Evolutionary conservation across 1,140 invertebrate species (phyloP).

Genomic region (Laupala kohalensis): DNA sequence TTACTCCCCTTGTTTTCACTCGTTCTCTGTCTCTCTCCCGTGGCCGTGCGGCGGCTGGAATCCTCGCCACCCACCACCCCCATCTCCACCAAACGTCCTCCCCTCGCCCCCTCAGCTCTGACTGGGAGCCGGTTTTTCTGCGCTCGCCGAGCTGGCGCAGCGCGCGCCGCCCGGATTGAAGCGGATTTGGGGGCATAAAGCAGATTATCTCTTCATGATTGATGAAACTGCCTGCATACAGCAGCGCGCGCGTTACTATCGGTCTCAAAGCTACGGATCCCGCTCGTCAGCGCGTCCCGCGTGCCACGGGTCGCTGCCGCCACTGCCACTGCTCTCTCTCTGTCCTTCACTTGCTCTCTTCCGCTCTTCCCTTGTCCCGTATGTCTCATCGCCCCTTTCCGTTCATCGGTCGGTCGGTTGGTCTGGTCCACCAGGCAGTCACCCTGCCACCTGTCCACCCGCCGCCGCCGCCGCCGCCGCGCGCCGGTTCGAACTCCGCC

Average conservation of each 20-base stretch:
- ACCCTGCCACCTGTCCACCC: too few species aligned
- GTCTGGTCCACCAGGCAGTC: too few species aligned
- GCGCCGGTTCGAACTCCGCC: conserved; percentile 13
- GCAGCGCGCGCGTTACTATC: not conserved
- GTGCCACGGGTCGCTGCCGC: not conserved
- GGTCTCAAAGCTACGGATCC: not conserved
- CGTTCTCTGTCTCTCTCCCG: too few species aligned
- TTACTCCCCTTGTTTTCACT: too few species aligned
- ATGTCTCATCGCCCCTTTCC: too few species aligned
- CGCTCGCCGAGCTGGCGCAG: not conserved
- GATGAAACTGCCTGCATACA: conserved; percentile 32
- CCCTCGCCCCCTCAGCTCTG: not conserved
- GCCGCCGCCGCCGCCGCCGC: conserved; percentile 20
- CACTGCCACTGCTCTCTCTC: not conserved
- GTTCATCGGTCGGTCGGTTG: too few species aligned
- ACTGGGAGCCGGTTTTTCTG: not conserved
- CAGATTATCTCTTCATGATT: conserved; percentile 49
- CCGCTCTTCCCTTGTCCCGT: too few species aligned
- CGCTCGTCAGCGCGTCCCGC: not conserved
- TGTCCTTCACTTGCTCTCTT: too few species aligned
- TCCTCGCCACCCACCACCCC: too few species aligned
- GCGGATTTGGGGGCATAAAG: conserved; percentile 37
- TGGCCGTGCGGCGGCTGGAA: too few species aligned
- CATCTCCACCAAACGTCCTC: too few species aligned
- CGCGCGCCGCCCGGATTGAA: conserved; percentile 4